Evolutionary conservation across 2,888 invertebrate genomes (phyloP), one percentile per base, ranked within the genome.

Genomic region (Beris chalybata): DNA sequence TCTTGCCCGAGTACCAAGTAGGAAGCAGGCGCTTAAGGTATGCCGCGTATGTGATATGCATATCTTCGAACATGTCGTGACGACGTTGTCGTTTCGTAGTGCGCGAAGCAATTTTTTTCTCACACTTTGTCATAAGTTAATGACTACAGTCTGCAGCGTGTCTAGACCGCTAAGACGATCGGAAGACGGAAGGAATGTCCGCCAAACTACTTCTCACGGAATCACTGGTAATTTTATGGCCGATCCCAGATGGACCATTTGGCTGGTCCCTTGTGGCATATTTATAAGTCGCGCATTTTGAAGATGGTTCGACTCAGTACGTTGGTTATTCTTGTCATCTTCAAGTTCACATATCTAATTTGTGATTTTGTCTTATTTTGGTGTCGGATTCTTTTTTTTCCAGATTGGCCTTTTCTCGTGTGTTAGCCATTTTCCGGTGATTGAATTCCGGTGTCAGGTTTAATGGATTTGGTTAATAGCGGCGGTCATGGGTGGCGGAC

Each of bases 401-500:
- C 12, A 57, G 43, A 22, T 47, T 15, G 45, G 38, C 48, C 48
- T 55, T 38, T 13, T 44, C 57, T 50, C 57, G 44, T 64, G 44
- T 65, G 55, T 65, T 55, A 57, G 69, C 68, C 65, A 68, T 67
- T 69, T 70, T 70, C 70, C 70, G 70, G 70, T 70, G 63, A 65
- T 65, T 67, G 63, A 58, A 70, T 67, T 68, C 70, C 66, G 64
- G 68, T 68, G 55, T 68, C 67, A 66, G 32, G 61, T 68, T 70
- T 55, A 59, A 65, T 45, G 38, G 38, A 15, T 32, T 32, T n/a
- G 38, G 9, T 32, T 4, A 59, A 32, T 31, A 22, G 61, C 12
- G 29, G 61, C 52, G 61, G 61, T 61, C 52, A 61, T 61, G 61
- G 61, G 61, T 61, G 61, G 61, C 32, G 12, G 47, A 29, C 52